A percentile compares a stretch with the other conserved stretches of the same genome.
Conservation (phyloP, 1,140 invertebrate species). For the Saccostrea cuccullata region DNA sequence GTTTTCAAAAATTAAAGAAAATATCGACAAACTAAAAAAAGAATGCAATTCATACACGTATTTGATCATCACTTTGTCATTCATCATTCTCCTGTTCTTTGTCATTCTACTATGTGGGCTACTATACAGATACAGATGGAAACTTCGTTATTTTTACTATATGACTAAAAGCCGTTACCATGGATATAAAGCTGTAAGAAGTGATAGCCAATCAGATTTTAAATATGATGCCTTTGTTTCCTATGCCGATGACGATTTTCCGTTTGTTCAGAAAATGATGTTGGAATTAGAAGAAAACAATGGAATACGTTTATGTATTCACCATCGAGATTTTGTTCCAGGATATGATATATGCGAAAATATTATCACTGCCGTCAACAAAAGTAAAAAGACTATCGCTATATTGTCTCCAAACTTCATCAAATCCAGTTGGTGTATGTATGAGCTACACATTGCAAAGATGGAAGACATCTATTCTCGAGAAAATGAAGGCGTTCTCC, state of each 20-base stretch:
- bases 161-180: no score
- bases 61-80: neutral
- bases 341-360: conserved; percentile 81
- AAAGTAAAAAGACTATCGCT: conserved; percentile 80
- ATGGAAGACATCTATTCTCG: conserved; percentile 21
- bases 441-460: conserved; percentile 81
- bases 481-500: conserved; percentile 52
- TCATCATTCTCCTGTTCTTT: conserved; percentile 31
- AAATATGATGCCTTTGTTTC: no score
- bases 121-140: conserved; percentile 54
- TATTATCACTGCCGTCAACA: conserved; percentile 82
- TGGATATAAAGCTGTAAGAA: no score
- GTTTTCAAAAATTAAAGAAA: no score
- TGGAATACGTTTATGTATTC: no score
- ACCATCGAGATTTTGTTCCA: conserved; percentile 57
- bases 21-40: no score
- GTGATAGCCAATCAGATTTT: no score
- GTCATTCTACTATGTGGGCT: conserved; percentile 13
- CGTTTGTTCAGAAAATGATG: no score
- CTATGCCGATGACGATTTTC: no score
- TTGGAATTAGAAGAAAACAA: no score
- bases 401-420: conserved; percentile 79
- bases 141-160: no score
- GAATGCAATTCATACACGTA: no score
- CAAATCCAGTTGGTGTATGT: conserved; percentile 84